Base-by-base conservation (phyloP, 2,888 invertebrate genomes). In the Chrysolina haemoptera region DNA sequence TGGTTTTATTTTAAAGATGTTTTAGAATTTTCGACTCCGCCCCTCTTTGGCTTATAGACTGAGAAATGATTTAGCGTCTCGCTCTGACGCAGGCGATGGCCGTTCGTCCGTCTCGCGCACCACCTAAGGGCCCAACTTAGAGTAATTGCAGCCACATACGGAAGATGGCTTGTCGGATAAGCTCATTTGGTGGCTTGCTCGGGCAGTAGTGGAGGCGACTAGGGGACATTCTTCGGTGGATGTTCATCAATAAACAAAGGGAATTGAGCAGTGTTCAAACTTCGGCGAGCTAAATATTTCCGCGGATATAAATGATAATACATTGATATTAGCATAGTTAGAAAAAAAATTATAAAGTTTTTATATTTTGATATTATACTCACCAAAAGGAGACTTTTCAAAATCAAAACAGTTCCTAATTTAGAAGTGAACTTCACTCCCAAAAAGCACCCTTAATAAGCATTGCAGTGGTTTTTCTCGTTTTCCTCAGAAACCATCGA, bases 131-230 rank as follows among this genome's bases (percentile, higher is more conserved):
- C 59, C 82, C 78, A 82, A 83, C 82, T 83, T 83, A 85, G 84
- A 84, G 84, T 86, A 86, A 86, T 86, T 85, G 86, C 85, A 80
- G 84, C 83, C 82, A 82, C 84, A 83, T 84, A 84, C 83, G 82
- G 82, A 76, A 84, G 85, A 86, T 85, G 82, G 81, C 82, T 83
- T 82, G 83, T 82, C 83, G 82, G 85, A 85, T 85, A 85, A 85
- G 73, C 81, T 80, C 83, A 82, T 85, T 84, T 84, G 84, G 83
- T 83, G 83, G 83, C 82, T 81, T 81, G 73, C 69, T 62, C 64
- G 35, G 62, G n/a, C 65, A 66, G 65, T 35, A 35, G 65, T 18
- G 66, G 6, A 46, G 22, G 35, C 18, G 18, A n/a, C 5, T 10
- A 50, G 35, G 35, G 35, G 35, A 35, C 35, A 35, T 35, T 35